Base-by-base conservation (phyloP, 92 coral and sea anemone genomes). In the Bergia puertoricense region DNA sequence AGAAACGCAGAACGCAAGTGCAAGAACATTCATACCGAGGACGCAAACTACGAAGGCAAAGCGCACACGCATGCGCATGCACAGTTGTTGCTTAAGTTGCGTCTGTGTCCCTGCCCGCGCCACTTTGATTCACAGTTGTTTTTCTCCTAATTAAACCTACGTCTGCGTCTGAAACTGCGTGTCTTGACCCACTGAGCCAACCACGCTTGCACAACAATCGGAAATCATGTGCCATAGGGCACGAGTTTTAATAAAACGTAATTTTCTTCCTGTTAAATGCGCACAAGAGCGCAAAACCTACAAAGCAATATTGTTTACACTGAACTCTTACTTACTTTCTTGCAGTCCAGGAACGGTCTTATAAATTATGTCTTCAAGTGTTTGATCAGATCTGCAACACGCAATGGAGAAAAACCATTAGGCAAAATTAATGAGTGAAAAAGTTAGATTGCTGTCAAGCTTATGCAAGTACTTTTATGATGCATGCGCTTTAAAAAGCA, bases 291-390 rank as follows among this genome's bases (percentile, higher is more conserved):
- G 9, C 51, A 46, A 46, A 46, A 10, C 51, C 51, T 46, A 46
- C 51, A 30, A 30, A 30, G 30, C 30, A 30, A 30, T 30, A 30
- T 30, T 30, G 30, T 30, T 54, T 54, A 11, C 59, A 54, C 15
- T 1, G 45, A 15, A 3, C 22, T 8, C 36, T 30, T 65, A 40
- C 77, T 74, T 92, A 97, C 99, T 92, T 93, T 95, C 94, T 83
- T 96, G 99, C 3, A 97, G 92, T 45, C 93, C 93, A 9, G 99
- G 99, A 76, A 97, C 90, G 77, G 94, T 92, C 91, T 97, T 97
- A 86, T 91, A 94, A 66, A 97, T 94, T 36, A 97, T 95, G 84
- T 97, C 99, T 85, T 97, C 98, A 68, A 97, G 90, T 41, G 98
- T 97, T 92, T 97, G 96, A 83, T 97, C 99, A 30, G 98, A 91